A percentile compares a stretch with the other conserved stretches of the same genome.
These are phyloP conservation scores for Galerucella nymphaeae DNA, from an alignment of 2,888 invertebrate genomes.

Conservation along the genomic window DNA sequence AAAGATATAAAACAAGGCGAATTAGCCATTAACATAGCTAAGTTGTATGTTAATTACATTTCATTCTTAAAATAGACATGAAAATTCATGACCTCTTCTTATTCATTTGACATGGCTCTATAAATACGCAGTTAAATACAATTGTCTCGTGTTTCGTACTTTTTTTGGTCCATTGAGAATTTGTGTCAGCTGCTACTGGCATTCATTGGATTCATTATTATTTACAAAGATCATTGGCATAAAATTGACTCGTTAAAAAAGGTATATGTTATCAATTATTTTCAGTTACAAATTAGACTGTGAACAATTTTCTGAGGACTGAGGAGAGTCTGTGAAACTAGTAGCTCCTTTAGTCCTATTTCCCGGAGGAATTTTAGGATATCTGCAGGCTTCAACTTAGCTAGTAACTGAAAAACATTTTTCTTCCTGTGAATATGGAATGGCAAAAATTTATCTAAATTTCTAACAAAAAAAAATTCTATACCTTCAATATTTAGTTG, in stretches of 20 bases:
- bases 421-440: too few species aligned
- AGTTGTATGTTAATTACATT: constrained; percentile 53
- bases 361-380: too few species aligned
- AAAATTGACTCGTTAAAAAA: neutral
- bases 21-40: constrained; percentile 48
- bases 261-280: neutral
- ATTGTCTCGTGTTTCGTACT: constrained; percentile 46
- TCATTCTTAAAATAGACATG: constrained; percentile 54
- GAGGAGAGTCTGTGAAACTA: too few species aligned
- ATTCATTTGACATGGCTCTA: constrained; percentile 55
- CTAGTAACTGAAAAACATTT: too few species aligned
- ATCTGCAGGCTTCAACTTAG: too few species aligned
- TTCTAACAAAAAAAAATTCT: too few species aligned
- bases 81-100: constrained; percentile 56
- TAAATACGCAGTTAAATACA: constrained; percentile 52
- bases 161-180: constrained; percentile 43
- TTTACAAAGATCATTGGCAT: constrained; percentile 13
- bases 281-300: neutral
- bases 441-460: too few species aligned
- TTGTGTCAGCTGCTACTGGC: constrained; percentile 40
- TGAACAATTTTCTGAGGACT: too few species aligned
- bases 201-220: constrained; percentile 30
- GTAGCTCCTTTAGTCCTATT: too few species aligned
- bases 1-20: constrained; percentile 25
- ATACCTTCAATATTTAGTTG: neutral